Evolutionary conservation across 2,113 vertebrate genomes (phyloP).

Genomic region (Bombycilla garrulus): DNA sequence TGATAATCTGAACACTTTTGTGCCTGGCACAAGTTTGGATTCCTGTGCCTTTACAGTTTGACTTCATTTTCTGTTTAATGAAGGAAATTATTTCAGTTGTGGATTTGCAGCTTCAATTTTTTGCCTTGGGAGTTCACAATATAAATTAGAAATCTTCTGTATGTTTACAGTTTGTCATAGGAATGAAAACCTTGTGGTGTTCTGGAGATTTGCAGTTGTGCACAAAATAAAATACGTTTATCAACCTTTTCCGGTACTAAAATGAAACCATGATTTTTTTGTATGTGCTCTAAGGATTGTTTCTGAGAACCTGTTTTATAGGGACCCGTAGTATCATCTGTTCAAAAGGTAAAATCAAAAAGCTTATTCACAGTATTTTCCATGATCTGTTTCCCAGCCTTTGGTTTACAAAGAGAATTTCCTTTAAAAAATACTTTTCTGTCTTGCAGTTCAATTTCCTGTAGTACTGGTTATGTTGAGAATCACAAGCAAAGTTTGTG

Average conservation of each 20-base stretch:
- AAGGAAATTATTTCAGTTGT: background rate
- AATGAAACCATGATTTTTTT: background rate
- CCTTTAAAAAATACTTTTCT: conserved; percentile 56
- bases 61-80: background rate
- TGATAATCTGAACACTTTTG: background rate
- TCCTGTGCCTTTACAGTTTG: background rate
- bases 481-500: conserved; percentile 47
- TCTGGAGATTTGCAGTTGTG: background rate
- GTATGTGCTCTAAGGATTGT: background rate
- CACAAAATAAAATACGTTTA: background rate
- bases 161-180: background rate
- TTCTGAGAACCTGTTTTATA: conserved; percentile 41
- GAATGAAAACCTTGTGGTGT: background rate
- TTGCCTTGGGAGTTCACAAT: background rate
- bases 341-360: conserved; percentile 49
- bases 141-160: background rate
- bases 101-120: background rate
- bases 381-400: conserved; percentile 69
- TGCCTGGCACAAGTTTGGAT: background rate
- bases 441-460: conserved; percentile 74
- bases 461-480: conserved; percentile 47
- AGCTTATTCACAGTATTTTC: conserved; percentile 64
- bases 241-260: background rate
- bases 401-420: conserved; percentile 49
- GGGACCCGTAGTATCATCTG: conserved; percentile 7